Percentiles rank a stretch among this genome's conserved stretches.
Conservation (phyloP, 1,140 invertebrate species). For the Dufourea novaeangliae region DNA sequence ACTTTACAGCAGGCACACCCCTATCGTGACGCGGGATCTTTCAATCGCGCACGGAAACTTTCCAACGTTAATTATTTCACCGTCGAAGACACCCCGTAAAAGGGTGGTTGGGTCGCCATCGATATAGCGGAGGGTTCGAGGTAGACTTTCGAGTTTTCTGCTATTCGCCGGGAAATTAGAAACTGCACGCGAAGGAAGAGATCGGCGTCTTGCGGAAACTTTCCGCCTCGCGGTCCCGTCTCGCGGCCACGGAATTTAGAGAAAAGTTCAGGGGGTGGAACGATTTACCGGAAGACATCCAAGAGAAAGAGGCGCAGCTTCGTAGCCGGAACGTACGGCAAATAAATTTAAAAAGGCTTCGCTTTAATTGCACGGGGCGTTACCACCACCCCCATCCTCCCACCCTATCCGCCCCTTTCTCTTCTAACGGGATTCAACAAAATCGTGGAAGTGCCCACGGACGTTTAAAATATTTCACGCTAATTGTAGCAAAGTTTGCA, state of each 20-base stretch:
- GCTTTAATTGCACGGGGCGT: slow-evolving; percentile 16
- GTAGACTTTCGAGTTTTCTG: not conserved
- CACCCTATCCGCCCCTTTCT: not conserved
- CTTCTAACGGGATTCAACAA: not conserved
- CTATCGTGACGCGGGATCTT: slow-evolving; percentile 31
- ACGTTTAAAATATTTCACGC: slow-evolving; percentile 34
- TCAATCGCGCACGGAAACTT: slow-evolving; percentile 41
- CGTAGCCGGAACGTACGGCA: not conserved
- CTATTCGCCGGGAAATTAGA: slow-evolving; percentile 26
- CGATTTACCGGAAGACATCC: not conserved
- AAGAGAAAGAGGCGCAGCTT: too few species aligned
- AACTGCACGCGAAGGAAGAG: not conserved
- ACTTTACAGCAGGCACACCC: slow-evolving; percentile 22
- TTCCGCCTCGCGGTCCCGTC: not conserved
- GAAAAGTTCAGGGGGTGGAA: not conserved
- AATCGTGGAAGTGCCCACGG: not conserved
- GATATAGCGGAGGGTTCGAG: fast-evolving
- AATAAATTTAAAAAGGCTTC: slow-evolving; percentile 3
- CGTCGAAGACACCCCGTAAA: slow-evolving; percentile 9
- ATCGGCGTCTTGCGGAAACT: not conserved
- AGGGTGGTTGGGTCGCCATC: not conserved
- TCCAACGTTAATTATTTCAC: slow-evolving; percentile 49
- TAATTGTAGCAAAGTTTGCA: slow-evolving; percentile 31
- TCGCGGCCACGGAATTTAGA: not conserved
- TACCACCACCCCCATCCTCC: too few species aligned